phyloP scores from a whole-genome alignment of 2,888 invertebrate genomes.

The Argyresthia goedartella region DNA sequence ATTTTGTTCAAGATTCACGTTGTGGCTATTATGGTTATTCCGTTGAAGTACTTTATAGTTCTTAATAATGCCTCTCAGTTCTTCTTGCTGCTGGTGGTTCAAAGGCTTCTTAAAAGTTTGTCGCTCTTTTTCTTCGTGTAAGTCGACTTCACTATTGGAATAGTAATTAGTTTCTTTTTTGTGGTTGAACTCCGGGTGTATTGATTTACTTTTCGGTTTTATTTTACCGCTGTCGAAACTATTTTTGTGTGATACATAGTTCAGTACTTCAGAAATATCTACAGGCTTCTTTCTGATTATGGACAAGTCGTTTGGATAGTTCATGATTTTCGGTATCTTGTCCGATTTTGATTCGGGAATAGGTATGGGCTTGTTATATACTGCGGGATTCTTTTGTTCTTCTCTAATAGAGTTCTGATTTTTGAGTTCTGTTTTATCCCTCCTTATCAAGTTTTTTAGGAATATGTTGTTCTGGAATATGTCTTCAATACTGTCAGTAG shows the following conservation, averaged over 20 bases:
- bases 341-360: constrained; percentile 25
- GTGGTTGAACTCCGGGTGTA: constrained; percentile 17
- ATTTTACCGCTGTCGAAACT: constrained; percentile 51
- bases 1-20: constrained; percentile 24
- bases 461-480: constrained; percentile 46
- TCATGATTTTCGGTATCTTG: constrained; percentile 31
- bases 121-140: neutral
- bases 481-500: constrained; percentile 27
- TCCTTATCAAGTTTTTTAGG: constrained; percentile 38
- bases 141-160: constrained; percentile 6
- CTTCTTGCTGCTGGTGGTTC: constrained; percentile 34
- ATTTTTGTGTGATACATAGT: constrained; percentile 45
- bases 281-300: constrained; percentile 31
- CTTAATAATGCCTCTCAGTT: constrained; percentile 47
- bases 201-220: constrained; percentile 30
- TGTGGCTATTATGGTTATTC: constrained; percentile 26
- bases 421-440: constrained; percentile 13
- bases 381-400: constrained; percentile 16
- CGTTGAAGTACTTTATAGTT: constrained; percentile 59
- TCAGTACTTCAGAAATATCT: constrained; percentile 43
- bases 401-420: constrained; percentile 15
- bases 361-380: no score
- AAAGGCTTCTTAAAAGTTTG: constrained; percentile 7
- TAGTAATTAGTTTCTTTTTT: constrained; percentile 24
- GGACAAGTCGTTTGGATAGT: constrained; percentile 37